phyloP scores from a whole-genome alignment of 1,140 invertebrate genomes.

The Saccostrea glomerata region DNA sequence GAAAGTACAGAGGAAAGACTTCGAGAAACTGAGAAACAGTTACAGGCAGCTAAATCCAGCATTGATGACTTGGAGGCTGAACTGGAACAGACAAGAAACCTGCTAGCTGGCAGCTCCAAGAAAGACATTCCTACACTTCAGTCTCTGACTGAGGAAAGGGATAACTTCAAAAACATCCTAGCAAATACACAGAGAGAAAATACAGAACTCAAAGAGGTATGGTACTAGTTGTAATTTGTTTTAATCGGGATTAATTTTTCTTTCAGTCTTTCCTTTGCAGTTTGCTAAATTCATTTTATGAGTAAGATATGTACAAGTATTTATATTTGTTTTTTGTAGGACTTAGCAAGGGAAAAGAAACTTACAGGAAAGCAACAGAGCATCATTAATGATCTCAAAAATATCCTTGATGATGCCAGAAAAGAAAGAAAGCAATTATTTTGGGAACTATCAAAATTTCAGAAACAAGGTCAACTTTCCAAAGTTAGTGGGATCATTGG shows the following conservation, averaged over 20 bases:
- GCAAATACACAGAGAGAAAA: constrained; percentile 67
- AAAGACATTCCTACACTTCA: constrained; percentile 56
- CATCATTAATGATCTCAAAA: constrained; percentile 67
- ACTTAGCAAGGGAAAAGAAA: constrained; percentile 66
- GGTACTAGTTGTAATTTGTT: neutral
- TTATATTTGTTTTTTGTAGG: constrained; percentile 58
- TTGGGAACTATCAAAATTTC: constrained; percentile 63
- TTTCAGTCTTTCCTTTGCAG: neutral
- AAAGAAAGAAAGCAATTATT: constrained; percentile 68
- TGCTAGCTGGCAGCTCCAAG: constrained; percentile 46
- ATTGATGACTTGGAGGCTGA: constrained; percentile 61
- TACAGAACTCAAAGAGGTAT: constrained; percentile 67
- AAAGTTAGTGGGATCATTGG: constrained; percentile 60
- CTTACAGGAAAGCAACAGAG: constrained; percentile 66
- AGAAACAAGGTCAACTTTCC: constrained; percentile 57
- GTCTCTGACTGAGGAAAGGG: constrained; percentile 65
- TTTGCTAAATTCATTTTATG: neutral
- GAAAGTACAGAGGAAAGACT: constrained; percentile 62
- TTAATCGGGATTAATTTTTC: neutral
- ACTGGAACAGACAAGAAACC: constrained; percentile 58
- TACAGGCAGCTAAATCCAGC: constrained; percentile 54
- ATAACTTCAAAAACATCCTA: constrained; percentile 60
- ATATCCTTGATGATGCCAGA: constrained; percentile 68
- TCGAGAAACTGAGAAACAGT: constrained; percentile 64
- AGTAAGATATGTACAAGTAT: neutral